Conservation (phyloP, 2,797 vertebrate genomes). For the Semaprochilodus insignis region DNA sequence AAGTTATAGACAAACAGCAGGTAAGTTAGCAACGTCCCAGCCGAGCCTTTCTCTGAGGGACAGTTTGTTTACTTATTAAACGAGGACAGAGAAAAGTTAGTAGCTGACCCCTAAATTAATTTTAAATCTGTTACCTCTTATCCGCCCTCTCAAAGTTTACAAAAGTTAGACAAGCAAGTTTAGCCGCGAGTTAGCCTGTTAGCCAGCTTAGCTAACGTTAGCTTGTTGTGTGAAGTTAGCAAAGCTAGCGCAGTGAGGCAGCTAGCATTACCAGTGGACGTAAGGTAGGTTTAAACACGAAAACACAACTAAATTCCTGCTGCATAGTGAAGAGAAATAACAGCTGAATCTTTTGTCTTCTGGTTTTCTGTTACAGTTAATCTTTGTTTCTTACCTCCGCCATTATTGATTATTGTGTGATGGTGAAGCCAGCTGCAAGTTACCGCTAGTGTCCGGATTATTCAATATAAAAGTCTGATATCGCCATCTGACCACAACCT, state of each 20-base stretch:
- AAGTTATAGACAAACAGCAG: too few species aligned
- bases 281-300: background rate
- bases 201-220: background rate
- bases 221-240: background rate
- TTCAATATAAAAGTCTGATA: constrained; percentile 13
- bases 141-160: background rate
- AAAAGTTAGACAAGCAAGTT: background rate
- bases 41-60: too few species aligned
- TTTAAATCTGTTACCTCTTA: background rate
- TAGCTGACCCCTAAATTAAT: background rate
- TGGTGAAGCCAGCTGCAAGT: constrained; percentile 22
- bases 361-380: background rate
- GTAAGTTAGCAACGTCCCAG: too few species aligned
- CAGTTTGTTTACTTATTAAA: background rate
- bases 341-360: background rate
- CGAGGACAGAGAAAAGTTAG: too few species aligned
- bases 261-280: background rate
- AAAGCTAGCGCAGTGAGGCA: background rate
- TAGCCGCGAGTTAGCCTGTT: background rate
- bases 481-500: background rate
- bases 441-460: background rate
- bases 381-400: constrained; percentile 60
- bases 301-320: background rate
- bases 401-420: constrained; percentile 54
- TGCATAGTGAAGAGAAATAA: background rate